These are phyloP conservation scores for Podargus strigoides DNA, from an alignment of 2,797 vertebrate species.

Conservation along the genomic window DNA sequence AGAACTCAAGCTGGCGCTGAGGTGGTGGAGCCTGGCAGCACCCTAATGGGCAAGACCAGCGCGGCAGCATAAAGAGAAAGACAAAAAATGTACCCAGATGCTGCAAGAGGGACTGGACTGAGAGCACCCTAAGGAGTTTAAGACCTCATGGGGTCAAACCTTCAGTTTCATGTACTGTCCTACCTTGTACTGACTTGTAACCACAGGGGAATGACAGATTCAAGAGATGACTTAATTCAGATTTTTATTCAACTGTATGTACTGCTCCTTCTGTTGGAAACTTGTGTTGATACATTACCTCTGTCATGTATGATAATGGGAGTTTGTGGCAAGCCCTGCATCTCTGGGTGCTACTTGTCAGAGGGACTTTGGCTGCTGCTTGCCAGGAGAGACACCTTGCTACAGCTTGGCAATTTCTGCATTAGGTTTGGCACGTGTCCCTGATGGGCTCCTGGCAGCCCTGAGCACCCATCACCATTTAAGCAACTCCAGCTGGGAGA, in stretches of 20 bases:
- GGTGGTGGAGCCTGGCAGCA: neutral
- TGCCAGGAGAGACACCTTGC: neutral
- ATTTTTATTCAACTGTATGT: neutral
- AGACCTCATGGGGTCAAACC: neutral
- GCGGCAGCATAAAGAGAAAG: neutral
- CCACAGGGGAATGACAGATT: neutral
- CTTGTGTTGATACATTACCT: neutral
- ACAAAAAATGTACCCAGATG: neutral
- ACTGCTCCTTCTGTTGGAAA: neutral
- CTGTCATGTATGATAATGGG: fast-evolving
- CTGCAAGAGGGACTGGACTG: neutral
- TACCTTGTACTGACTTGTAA: neutral
- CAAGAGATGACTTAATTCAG: neutral
- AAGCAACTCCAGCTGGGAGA: neutral
- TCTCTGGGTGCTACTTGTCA: neutral
- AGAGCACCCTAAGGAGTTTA: neutral
- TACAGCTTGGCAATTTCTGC: neutral
- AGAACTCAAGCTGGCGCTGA: neutral
- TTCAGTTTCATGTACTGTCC: neutral
- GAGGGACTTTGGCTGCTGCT: neutral
- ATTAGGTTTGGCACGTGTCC: neutral
- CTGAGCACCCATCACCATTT: neutral
- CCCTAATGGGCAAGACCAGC: neutral
- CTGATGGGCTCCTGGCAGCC: neutral
- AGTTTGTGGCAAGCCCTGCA: neutral